A percentile compares a stretch with the other conserved stretches of the same genome.
phyloP scores from a whole-genome alignment of 2,797 vertebrate genomes.

The Sebastes nivosus region DNA sequence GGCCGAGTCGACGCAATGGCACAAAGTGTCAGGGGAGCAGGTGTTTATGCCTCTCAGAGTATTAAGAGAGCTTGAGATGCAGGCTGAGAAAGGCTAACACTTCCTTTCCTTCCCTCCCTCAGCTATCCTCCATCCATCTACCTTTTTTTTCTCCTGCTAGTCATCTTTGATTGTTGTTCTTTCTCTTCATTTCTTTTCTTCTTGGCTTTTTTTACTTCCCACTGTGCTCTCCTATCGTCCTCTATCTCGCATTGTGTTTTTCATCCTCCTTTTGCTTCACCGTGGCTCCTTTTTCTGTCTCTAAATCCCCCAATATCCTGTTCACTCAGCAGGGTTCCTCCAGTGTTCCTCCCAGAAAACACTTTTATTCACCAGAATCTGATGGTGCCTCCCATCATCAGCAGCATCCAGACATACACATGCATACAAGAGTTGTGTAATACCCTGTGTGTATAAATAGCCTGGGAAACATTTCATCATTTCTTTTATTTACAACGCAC shows the following conservation, averaged over 20 bases:
- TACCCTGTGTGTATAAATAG: not conserved
- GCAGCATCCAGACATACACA: not conserved
- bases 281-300: not conserved
- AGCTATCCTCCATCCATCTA: not conserved
- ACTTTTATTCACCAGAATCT: not conserved
- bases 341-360: slow-evolving; percentile 5
- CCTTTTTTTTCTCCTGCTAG: not conserved
- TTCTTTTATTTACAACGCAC: slow-evolving; percentile 70
- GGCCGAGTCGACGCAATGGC: slow-evolving; percentile 20
- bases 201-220: slow-evolving; percentile 2
- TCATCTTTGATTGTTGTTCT: slow-evolving; percentile 9
- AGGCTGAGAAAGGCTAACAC: slow-evolving; percentile 5
- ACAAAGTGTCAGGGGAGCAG: slow-evolving; percentile 61
- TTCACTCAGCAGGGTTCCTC: slow-evolving; percentile 1
- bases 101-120: not conserved
- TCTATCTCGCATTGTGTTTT: not conserved
- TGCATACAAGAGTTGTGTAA: not conserved
- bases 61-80: slow-evolving; percentile 38
- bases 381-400: not conserved
- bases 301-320: slow-evolving; percentile 15
- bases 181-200: slow-evolving; percentile 5
- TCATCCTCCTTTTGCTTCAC: slow-evolving; percentile 1
- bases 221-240: not conserved
- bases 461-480: slow-evolving; percentile 32
- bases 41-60: slow-evolving; percentile 49